Conservation (phyloP, 53 echinoderm and acorn worm species). For the Crossaster papposus region DNA sequence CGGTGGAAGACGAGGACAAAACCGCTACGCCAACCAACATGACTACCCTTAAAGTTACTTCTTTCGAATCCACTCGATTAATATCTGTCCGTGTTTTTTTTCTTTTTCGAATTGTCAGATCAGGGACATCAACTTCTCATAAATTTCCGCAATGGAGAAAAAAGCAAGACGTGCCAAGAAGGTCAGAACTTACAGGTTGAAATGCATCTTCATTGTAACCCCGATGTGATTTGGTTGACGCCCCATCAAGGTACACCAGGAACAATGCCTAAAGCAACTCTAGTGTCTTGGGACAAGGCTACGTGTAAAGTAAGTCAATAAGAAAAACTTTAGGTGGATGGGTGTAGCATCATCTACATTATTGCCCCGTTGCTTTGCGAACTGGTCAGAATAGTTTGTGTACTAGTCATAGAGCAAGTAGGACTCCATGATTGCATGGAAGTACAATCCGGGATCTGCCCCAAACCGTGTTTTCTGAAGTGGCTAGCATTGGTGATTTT, state of each 20-base stretch:
- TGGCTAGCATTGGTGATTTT: too few species aligned
- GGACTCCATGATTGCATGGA: too few species aligned
- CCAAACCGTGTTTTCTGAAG: too few species aligned
- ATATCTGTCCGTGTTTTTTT: background rate
- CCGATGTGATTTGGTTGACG: background rate
- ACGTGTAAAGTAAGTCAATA: background rate
- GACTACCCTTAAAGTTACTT: too few species aligned
- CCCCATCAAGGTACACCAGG: background rate
- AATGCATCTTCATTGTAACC: constrained; percentile 3
- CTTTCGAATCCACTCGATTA: too few species aligned
- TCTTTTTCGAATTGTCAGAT: background rate
- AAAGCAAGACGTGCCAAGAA: background rate
- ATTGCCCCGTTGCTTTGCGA: too few species aligned
- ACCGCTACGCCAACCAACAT: too few species aligned
- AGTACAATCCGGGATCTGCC: too few species aligned
- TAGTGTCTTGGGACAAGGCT: background rate
- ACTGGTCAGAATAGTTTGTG: too few species aligned
- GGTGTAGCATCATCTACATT: too few species aligned
- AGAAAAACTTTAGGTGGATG: background rate
- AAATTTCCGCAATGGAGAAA: background rate
- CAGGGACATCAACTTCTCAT: background rate
- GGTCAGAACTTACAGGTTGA: background rate
- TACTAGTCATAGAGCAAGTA: too few species aligned
- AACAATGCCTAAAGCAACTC: background rate
- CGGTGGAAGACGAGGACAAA: too few species aligned